Percentiles rank a stretch among this genome's conserved stretches.
Conservation (phyloP, 2,113 vertebrate genomes). For the Butorides virescens region DNA sequence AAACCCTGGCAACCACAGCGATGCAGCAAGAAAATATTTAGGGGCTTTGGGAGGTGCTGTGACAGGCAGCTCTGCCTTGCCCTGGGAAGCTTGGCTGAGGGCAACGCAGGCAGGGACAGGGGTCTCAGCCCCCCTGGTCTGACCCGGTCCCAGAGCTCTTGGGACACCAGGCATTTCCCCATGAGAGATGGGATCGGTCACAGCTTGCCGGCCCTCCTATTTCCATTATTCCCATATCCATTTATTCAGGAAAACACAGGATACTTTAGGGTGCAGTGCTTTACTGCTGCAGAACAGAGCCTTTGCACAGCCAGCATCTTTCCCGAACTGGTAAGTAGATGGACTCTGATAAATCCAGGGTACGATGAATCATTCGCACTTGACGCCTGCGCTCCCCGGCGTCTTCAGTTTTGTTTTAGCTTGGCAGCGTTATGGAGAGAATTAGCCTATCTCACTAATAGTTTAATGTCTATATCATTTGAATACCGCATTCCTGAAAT, state of each 20-base stretch:
- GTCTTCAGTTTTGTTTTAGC: neutral
- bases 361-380: neutral
- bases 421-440: neutral
- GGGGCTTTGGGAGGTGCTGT: neutral
- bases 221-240: neutral
- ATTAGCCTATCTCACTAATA: slow-evolving; percentile 8
- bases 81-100: neutral
- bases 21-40: neutral
- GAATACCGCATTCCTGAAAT: neutral
- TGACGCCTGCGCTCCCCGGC: neutral
- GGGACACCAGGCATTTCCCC: neutral
- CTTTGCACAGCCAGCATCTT: neutral
- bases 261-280: neutral
- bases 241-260: neutral
- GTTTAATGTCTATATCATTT: neutral
- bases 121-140: neutral
- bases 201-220: neutral
- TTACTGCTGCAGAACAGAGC: neutral
- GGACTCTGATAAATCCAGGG: neutral
- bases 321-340: neutral
- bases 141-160: neutral
- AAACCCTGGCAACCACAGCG: neutral
- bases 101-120: neutral
- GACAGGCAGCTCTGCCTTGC: rapidly evolving
- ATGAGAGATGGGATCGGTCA: neutral